Base-by-base conservation (phyloP, 2,113 vertebrate genomes). In the Isichthys henryi region DNA sequence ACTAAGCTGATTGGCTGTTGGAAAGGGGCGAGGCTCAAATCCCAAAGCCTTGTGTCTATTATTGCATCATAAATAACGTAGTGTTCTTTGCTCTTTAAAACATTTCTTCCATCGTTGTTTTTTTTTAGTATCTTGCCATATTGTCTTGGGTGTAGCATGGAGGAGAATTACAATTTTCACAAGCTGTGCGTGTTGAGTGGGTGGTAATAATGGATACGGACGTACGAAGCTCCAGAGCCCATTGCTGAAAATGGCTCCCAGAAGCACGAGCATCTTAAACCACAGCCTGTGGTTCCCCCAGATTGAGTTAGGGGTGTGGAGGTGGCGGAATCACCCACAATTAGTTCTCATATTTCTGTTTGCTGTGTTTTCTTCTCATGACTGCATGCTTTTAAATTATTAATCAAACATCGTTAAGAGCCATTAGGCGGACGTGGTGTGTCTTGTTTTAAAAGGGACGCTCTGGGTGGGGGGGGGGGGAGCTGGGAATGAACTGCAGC, bases 1-100 rank as follows among this genome's bases (percentile, higher is more conserved):
- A 17, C 15, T 74, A 15, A 77, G 45, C 56, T 43, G 70, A 88
- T 88, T 88, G 88, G 88, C 70, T 82, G 46, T 1, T 80, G 88
- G 62, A 39, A 17, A 82, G 88, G 48, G 49, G 88, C 35, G n/a
- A 39, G 21, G 77, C 62, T 74, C 48, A 88, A 88, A 48, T 88
- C 88, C 88, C 88, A 53, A 43, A 88, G 31, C 48, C 6, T 70
- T 23, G 46, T 39, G 31, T 70, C 48, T 88, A 3, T 80, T 80
- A 80, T 88, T 88, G 88, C 88, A 88, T 88, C 88, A 88, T 80
- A 35, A 39, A 23, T 23, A 46, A n/a, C 46, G 23, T 88, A 15
- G 31, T 39, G 70, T 17, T 82, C 70, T 82, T 11, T 82, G 45
- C 70, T 80, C 27, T 52, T 70, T 45, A 9, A 70, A 62, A 86